A percentile compares a stretch with the other conserved stretches of the same genome.
Evolutionary conservation across 2,888 invertebrate genomes (phyloP).

Genomic region (Pterobdella sp.): DNA sequence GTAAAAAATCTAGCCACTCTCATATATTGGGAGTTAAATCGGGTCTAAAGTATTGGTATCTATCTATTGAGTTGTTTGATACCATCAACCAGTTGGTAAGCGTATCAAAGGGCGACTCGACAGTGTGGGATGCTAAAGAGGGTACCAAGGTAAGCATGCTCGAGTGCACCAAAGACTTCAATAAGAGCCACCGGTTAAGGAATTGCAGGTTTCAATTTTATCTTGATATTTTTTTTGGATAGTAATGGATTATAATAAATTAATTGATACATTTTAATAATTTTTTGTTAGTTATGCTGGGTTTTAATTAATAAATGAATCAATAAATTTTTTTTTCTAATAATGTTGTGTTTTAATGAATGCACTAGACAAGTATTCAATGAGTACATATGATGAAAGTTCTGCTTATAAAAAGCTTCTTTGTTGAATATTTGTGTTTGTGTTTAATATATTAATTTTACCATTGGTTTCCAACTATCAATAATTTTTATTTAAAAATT

Average conservation of each 20-base stretch:
- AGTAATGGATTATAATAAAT: not conserved
- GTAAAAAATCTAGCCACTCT: no score
- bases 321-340: no score
- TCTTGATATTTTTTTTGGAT: not conserved
- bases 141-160: slow-evolving; percentile 65
- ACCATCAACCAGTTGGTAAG: slow-evolving; percentile 60
- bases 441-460: not conserved
- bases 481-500: not conserved
- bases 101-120: slow-evolving; percentile 78
- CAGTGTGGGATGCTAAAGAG: slow-evolving; percentile 68
- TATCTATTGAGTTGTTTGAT: not conserved
- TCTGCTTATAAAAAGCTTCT: not conserved
- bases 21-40: no score
- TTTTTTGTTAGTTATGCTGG: no score
- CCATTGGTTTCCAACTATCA: not conserved
- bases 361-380: no score
- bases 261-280: not conserved
- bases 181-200: slow-evolving; percentile 45
- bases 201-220: slow-evolving; percentile 45
- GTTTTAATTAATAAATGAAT: no score
- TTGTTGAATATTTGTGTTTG: not conserved
- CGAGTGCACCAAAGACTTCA: slow-evolving; percentile 56
- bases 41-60: not conserved
- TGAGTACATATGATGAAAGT: not conserved
- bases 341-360: no score